Conservation (phyloP, 2,113 vertebrate species). For the Dolichotis patagonum region DNA sequence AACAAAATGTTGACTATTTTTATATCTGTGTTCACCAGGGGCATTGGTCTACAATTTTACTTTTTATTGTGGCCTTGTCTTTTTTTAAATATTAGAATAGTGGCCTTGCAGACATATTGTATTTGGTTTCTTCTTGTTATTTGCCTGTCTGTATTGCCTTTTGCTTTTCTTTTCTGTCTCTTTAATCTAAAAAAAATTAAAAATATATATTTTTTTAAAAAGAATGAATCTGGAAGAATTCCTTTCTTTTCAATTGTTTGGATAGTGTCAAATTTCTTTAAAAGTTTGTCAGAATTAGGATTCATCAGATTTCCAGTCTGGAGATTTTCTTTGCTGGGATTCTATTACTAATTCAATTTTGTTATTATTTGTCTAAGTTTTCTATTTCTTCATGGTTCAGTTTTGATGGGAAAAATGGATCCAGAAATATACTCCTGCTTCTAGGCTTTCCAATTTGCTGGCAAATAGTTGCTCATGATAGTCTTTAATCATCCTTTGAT, state of each 20-base stretch:
- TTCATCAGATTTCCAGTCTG: neutral
- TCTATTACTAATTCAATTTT: neutral
- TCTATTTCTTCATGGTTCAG: neutral
- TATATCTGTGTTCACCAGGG: too few relatives aligned
- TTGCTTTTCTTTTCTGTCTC: too few relatives aligned
- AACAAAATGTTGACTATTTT: neutral
- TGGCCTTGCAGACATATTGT: too few relatives aligned
- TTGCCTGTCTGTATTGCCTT: too few relatives aligned
- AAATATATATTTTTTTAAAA: too few relatives aligned
- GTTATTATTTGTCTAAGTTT: neutral
- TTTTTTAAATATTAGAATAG: too few relatives aligned
- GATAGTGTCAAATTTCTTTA: neutral
- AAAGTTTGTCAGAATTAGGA: neutral
- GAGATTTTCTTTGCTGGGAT: neutral
- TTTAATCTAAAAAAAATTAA: too few relatives aligned
- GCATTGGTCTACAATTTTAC: too few relatives aligned
- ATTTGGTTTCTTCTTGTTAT: too few relatives aligned
- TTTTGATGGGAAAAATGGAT: neutral
- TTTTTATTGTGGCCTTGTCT: too few relatives aligned
- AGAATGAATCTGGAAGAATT: too few relatives aligned
- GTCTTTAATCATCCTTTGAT: neutral
- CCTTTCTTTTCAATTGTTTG: too few relatives aligned
- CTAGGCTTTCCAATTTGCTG: neutral
- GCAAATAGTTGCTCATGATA: neutral
- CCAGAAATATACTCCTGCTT: neutral